A percentile compares a stretch with the other conserved stretches of the same genome.
These are phyloP conservation scores for Oegoconia quadripuncta DNA, from an alignment of 2,888 invertebrate genomes.

Conservation along the genomic window DNA sequence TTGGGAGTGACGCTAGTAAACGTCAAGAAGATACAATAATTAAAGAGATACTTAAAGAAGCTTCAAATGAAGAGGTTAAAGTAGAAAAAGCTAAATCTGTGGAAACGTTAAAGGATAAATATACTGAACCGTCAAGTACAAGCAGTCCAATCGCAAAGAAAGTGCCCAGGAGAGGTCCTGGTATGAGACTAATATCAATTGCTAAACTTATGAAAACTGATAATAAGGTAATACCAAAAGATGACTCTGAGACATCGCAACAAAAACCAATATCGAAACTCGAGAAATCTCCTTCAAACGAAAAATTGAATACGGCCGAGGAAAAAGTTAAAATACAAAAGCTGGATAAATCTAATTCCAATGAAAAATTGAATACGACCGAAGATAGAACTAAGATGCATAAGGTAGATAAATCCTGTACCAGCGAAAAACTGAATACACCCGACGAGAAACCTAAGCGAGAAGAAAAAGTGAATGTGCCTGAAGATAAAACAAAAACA, in stretches of 20 bases:
- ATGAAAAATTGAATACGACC: conserved; percentile 25
- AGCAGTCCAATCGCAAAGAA: conserved; percentile 1
- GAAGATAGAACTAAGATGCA: conserved; percentile 28
- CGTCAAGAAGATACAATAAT: background rate
- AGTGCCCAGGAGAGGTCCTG: conserved; percentile 1
- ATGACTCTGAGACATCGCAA: conserved; percentile 9
- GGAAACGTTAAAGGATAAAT: conserved; percentile 17
- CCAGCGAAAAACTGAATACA: conserved; percentile 41
- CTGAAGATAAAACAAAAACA: no score
- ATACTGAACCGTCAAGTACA: conserved; percentile 27
- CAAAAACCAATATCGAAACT: conserved; percentile 26
- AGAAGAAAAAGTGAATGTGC: conserved; percentile 25
- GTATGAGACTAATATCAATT: conserved; percentile 23
- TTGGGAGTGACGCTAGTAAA: conserved; percentile 21
- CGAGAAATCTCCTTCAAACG: conserved; percentile 19
- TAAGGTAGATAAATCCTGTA: conserved; percentile 33
- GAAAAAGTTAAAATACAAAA: no score
- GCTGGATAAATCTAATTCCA: conserved; percentile 15
- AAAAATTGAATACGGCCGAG: conserved; percentile 26
- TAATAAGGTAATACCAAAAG: conserved; percentile 17
- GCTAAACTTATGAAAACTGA: conserved; percentile 19
- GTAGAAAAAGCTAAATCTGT: background rate
- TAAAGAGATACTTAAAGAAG: background rate
- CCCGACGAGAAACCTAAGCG: conserved; percentile 16
- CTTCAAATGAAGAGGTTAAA: background rate